A percentile compares a stretch with the other conserved stretches of the same genome.
phyloP scores from a whole-genome alignment of 2,888 invertebrate species.

The Drosophila stalkeri region DNA sequence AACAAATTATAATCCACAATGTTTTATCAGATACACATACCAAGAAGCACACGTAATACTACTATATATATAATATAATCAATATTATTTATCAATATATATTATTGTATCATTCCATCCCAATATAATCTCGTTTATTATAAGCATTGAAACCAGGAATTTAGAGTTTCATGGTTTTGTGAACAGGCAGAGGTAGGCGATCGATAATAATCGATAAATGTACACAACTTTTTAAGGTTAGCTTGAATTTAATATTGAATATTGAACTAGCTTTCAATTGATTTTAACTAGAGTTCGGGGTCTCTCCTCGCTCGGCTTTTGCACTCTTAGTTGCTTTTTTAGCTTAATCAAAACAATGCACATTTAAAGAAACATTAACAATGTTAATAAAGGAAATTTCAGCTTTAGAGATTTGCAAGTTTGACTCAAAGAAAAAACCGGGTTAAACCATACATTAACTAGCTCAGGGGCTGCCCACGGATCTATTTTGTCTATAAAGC shows the following conservation, averaged over 20 bases:
- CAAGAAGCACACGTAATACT: slow-evolving; percentile 11
- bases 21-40: slow-evolving; percentile 10
- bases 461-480: slow-evolving; percentile 24
- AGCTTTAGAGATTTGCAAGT: slow-evolving; percentile 22
- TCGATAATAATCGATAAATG: background rate
- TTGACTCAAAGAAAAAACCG: slow-evolving; percentile 8
- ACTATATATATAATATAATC: background rate
- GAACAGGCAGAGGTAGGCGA: background rate
- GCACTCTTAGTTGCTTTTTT: background rate
- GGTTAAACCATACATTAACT: slow-evolving; percentile 16
- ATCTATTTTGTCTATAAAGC: slow-evolving; percentile 10
- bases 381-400: background rate
- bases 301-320: too few species aligned
- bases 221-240: background rate
- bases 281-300: background rate
- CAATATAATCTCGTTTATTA: background rate
- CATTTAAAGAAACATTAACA: background rate
- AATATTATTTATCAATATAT: background rate
- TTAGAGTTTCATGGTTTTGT: background rate
- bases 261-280: too few species aligned
- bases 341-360: background rate
- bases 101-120: background rate
- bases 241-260: too few species aligned
- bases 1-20: background rate
- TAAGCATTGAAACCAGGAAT: background rate